Conservation (phyloP, 2,113 vertebrate species). For the Oenanthe melanoleuca region DNA sequence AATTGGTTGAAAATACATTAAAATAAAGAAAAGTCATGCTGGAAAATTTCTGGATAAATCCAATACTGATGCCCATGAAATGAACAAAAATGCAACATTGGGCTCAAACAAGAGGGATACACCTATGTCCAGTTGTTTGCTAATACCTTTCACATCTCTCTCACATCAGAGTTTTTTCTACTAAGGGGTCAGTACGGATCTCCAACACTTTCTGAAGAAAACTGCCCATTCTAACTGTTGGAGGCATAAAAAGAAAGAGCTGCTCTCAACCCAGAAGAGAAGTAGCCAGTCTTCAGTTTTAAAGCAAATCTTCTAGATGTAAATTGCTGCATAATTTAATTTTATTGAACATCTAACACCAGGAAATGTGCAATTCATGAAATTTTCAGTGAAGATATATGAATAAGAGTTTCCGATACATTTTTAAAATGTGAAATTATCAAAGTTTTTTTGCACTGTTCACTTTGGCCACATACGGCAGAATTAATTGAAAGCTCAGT, state of each 20-base stretch:
- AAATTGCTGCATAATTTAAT: constrained; percentile 72
- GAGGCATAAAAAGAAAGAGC: not conserved
- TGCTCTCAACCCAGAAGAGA: not conserved
- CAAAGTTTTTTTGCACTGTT: constrained; percentile 63
- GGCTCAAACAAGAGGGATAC: not conserved
- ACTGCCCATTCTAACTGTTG: not conserved
- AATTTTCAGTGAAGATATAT: constrained; percentile 61
- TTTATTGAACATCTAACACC: constrained; percentile 71
- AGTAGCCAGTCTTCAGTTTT: constrained; percentile 32
- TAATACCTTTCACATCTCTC: not conserved
- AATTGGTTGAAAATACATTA: not conserved
- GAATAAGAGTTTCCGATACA: constrained; percentile 47
- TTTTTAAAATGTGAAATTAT: constrained; percentile 70
- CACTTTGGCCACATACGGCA: constrained; percentile 36
- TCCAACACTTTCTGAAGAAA: not conserved
- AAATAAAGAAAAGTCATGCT: not conserved
- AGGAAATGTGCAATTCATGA: constrained; percentile 67
- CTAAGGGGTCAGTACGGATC: not conserved
- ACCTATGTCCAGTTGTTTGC: not conserved
- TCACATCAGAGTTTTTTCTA: not conserved
- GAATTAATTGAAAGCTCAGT: constrained; percentile 55
- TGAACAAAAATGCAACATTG: not conserved
- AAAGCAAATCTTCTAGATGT: constrained; percentile 50
- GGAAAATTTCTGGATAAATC: not conserved
- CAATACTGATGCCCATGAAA: not conserved